Evolutionary conservation across 2,113 vertebrate species (phyloP), one percentile per base, ranked within the genome.

Genomic region (Heterocephalus glaber): DNA sequence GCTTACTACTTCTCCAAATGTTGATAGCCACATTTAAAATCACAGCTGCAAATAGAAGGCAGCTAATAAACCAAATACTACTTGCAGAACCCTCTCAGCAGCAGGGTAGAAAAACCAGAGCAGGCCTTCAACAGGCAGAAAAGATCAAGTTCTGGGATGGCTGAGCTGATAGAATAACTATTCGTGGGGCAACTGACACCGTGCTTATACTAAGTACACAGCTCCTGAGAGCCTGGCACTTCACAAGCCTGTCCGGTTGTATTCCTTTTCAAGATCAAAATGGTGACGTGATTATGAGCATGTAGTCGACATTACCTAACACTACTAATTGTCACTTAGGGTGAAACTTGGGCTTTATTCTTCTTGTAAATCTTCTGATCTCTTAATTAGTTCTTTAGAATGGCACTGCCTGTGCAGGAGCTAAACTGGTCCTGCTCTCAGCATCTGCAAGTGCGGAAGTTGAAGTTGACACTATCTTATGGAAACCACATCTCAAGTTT

Each of bases 41-140:
- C 95, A 28, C 38, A 70, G 93, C 63, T 61, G 87, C 58, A 77
- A 94, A 92, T 35, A 94, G 86, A 84, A 93, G 41, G 54, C 14
- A n/a, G 13, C 70, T 19, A 38, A 66, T 79, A 96, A 90, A 88
- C 54, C 84, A 65, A 89, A 90, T 24, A 95, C 49, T 14, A 1
- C 66, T 76, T 88, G 28, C 83, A 94, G 66, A 91, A 72, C 16
- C 10, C 28, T 91, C 61, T 22, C 0, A 1, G 38, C 24, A 68
- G 33, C 41, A 60, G 66, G n/a, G 89, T 61, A 52, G 81, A 54
- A 66, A 94, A 90, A 87, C 13, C 60, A 95, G 85, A 84, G 52
- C 2, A 80, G 47, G 35, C 16, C 79, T 93, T 90, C 66, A 41
- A 24, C 1, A n/a, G 74, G 66, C 83, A 56, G 89, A 24, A 24